Base-by-base conservation (phyloP, 2,113 vertebrate species). In the Istiophorus platypterus region DNA sequence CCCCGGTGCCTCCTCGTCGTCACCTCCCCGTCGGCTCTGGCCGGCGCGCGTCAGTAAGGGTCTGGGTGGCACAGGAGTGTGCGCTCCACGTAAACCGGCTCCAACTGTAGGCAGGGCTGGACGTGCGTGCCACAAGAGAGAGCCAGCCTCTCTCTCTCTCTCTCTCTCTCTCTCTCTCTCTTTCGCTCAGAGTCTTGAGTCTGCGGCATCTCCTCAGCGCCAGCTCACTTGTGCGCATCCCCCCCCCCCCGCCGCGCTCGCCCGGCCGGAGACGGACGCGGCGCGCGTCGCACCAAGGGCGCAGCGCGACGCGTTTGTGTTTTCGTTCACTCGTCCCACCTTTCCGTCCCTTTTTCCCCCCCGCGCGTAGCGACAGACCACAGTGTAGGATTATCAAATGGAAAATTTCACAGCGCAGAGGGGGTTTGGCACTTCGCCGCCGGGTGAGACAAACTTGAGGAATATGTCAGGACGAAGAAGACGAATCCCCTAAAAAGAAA, bases 141-240 rank as follows among this genome's bases (percentile, higher is more conserved):
- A 58, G 72, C 39, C 51, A 39, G 9, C 10, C 37, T 39, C 31
- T 6, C 31, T 34, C 31, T n/a, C 31, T 34, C 31, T 6, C 31
- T 34, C 31, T n/a, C n/a, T n/a, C n/a, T n/a, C n/a, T n/a, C n/a
- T n/a, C n/a, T n/a, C n/a, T n/a, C n/a, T 52, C 71, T 24, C 64
- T 77, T n/a, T 59, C 47, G 41, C n/a, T 72, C 57, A 76, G 76
- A 78, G 83, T 83, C n/a, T n/a, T 80, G 76, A 78, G 69, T 14
- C 41, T 67, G 67, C 76, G 27, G 83, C 83, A 57, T 64, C 81
- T 82, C 75, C 78, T 72, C 78, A 2, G 34, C 47, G 42, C 72
- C n/a, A 11, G 41, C 7, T 76, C 22, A 13, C n/a, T n/a, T 39
- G 69, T 9, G 75, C 62, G 70, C 66, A 74, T n/a, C n/a, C n/a